Conservation (phyloP, 2,113 vertebrate species). For the Parotia lawesii region DNA sequence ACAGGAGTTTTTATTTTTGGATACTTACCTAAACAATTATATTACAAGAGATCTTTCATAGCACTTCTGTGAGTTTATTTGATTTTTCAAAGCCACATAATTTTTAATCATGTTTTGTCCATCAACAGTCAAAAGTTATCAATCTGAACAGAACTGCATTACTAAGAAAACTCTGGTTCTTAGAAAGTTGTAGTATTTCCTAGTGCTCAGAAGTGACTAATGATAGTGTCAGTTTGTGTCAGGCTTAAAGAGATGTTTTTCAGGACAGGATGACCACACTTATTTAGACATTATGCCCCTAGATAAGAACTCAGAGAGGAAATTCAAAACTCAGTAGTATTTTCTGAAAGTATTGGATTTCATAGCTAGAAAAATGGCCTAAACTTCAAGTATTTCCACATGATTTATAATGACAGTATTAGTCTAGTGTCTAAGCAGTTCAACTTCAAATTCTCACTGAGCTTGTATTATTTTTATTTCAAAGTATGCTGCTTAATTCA, state of each 20-base stretch:
- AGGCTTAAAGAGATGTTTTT: background rate
- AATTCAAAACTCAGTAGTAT: background rate
- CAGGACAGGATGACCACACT: rapidly evolving
- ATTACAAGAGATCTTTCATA: background rate
- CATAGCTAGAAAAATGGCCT: background rate
- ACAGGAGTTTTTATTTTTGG: background rate
- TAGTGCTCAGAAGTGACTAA: background rate
- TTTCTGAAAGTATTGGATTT: background rate
- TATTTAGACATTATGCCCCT: background rate
- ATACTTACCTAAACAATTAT: background rate
- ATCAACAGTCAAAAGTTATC: background rate
- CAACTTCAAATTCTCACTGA: background rate
- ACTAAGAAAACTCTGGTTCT: background rate
- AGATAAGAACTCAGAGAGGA: background rate
- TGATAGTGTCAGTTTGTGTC: background rate
- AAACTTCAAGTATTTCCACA: background rate
- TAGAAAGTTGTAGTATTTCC: background rate
- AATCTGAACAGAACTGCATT: background rate
- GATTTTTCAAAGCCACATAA: rapidly evolving
- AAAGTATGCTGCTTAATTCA: background rate
- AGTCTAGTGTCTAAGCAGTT: background rate
- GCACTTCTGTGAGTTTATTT: background rate
- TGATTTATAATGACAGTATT: background rate
- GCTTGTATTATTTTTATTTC: background rate
- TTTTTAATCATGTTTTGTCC: background rate